Conservation (phyloP, 2,113 vertebrate species). For the Naja naja region DNA sequence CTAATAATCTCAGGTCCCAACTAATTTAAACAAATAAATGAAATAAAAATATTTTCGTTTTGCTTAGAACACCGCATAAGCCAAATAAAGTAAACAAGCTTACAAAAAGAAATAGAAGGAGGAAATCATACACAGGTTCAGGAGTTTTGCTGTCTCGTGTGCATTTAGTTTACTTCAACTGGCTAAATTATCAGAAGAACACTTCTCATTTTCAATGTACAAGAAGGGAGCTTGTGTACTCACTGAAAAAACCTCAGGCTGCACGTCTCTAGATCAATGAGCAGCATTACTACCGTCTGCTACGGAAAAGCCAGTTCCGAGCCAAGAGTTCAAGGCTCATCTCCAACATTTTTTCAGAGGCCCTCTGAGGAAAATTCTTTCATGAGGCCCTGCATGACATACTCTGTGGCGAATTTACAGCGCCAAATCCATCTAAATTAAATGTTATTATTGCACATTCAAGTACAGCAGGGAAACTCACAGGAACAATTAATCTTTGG, state of each 20-base stretch:
- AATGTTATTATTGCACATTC: neutral
- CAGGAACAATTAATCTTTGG: neutral
- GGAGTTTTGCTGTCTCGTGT: neutral
- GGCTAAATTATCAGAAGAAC: conserved; percentile 56
- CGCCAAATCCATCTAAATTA: neutral
- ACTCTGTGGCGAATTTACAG: neutral
- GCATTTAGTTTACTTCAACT: conserved; percentile 35
- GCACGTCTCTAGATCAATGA: conserved; percentile 67
- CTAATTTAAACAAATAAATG: neutral
- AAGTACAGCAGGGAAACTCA: neutral
- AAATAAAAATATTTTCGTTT: conserved; percentile 9
- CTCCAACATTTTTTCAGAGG: conserved; percentile 70
- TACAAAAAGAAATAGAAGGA: neutral
- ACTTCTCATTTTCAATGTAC: conserved; percentile 42
- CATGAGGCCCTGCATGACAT: conserved; percentile 45
- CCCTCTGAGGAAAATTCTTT: conserved; percentile 66
- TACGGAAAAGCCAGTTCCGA: conserved; percentile 66
- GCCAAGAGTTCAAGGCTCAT: conserved; percentile 68
- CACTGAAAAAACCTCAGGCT: conserved; percentile 37
- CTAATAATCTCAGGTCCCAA: neutral
- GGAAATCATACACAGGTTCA: neutral
- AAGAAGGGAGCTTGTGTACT: conserved; percentile 61
- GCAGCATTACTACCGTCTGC: conserved; percentile 47
- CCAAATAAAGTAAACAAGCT: conserved; percentile 31
- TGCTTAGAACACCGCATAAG: conserved; percentile 14